Conservation (phyloP, 23 tunicate species). For the Trididemnum clinides region DNA sequence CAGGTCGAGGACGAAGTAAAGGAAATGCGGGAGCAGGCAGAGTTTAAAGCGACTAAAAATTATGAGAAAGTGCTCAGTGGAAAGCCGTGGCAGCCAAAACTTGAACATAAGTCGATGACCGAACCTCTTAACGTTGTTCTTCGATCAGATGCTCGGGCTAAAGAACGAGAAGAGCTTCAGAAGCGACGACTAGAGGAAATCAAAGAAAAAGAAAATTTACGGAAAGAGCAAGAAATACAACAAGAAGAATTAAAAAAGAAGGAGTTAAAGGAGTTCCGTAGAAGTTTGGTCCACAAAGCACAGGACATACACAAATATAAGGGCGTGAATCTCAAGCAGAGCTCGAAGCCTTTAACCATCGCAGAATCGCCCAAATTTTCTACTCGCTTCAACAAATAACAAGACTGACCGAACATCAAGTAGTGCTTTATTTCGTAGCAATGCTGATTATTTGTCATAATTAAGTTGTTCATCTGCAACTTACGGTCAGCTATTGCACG, state of each 20-base stretch:
- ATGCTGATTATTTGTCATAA: too few species aligned
- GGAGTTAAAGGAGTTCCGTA: constrained; percentile 13
- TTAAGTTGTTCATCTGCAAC: too few species aligned
- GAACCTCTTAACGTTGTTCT: constrained; percentile 23
- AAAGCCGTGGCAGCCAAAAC: constrained; percentile 46
- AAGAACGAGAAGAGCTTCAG: constrained; percentile 40
- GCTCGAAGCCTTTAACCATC: constrained; percentile 33
- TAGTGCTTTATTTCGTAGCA: too few species aligned
- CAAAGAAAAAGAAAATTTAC: neutral
- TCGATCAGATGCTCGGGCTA: constrained; percentile 38
- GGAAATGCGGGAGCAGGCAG: constrained; percentile 5
- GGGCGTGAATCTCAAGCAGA: constrained; percentile 7
- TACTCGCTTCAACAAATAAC: constrained; percentile 53
- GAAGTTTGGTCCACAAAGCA: constrained; percentile 35
- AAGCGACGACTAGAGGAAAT: constrained; percentile 7
- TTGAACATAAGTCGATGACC: neutral
- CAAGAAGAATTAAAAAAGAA: constrained; percentile 11
- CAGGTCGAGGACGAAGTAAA: constrained; percentile 35
- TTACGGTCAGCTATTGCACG: too few species aligned
- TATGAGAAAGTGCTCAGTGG: constrained; percentile 40
- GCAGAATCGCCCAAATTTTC: constrained; percentile 56
- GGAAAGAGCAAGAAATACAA: neutral
- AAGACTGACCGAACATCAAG: too few species aligned
- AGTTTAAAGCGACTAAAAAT: constrained; percentile 41
- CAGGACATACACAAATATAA: constrained; percentile 39